These are phyloP conservation scores for Dasyornis broadbenti DNA, from an alignment of 2,113 vertebrate species.

Conservation along the genomic window DNA sequence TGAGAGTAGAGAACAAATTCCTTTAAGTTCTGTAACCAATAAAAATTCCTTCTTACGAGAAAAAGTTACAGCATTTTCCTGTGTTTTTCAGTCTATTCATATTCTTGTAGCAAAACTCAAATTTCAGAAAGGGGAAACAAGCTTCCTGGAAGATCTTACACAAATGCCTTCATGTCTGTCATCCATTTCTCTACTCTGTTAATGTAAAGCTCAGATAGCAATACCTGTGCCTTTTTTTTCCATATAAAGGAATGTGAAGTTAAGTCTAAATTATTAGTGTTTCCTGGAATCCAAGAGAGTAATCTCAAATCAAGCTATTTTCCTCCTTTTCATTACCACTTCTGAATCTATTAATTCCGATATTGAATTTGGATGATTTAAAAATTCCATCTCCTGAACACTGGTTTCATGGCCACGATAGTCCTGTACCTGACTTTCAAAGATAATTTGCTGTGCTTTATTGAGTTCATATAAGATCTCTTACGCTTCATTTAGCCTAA, in stretches of 20 bases:
- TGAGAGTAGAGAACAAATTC: constrained; percentile 18
- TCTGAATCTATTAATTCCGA: not conserved
- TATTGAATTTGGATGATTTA: not conserved
- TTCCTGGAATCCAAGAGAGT: not conserved
- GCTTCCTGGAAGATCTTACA: not conserved
- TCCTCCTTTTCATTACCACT: not conserved
- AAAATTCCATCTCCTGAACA: not conserved
- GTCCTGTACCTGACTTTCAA: not conserved
- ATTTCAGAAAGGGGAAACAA: not conserved
- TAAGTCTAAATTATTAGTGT: not conserved
- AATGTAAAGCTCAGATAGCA: not conserved
- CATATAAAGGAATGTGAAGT: not conserved
- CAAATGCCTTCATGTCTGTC: not conserved
- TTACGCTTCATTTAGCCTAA: not conserved
- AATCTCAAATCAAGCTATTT: not conserved
- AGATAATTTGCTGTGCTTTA: not conserved
- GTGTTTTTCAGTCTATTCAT: not conserved
- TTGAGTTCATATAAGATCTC: not conserved
- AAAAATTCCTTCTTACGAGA: constrained; percentile 10
- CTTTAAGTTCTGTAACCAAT: constrained; percentile 42
- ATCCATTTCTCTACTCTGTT: not conserved
- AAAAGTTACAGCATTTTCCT: not conserved
- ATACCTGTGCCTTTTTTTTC: not conserved
- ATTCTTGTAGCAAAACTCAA: not conserved
- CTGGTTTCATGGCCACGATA: not conserved